Base-by-base conservation (phyloP, 2,888 invertebrate species). In the Homarus gammarus region DNA sequence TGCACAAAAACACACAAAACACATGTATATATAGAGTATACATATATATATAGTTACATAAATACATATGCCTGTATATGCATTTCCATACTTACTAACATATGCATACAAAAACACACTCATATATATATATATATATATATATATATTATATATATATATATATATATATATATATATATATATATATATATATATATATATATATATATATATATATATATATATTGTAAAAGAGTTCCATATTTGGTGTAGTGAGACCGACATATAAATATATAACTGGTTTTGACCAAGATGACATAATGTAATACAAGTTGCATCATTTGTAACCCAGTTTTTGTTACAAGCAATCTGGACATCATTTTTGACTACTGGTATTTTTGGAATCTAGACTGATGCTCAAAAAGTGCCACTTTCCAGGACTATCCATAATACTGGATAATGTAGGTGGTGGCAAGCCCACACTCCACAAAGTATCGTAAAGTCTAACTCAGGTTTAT, bases 181-280 rank as follows among this genome's bases (percentile, higher is more conserved):
- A 64, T 64, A 27, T 6, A 64, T 64, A 27, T 64, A 64, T 27
- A 64, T 27, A 64, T 64, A 64, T 64, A 64, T 27, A 64, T 44
- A 64, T 64, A 64, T 64, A 64, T 64, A 64, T 64, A 64, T 64
- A 64, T 18, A 64, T 64, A 64, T 64, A 64, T 70, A 70, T 70
- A 70, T 31, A 70, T 70, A 70, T 15, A 10, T 33, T 70, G 31
- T 70, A 31, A 70, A 33, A 64, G 8, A 64, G n/a, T 12, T 31
- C 10, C 36, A 72, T 72, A 15, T 72, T 38, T 27, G 5, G 12
- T 72, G 61, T 27, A 27, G 61, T 64, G 5, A 27, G 61, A 64
- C n/a, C 2, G n/a, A 27, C 61, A n/a, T n/a, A n/a, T n/a, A 64
- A n/a, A 64, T 27, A 27, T 27, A 27, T 27, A 64, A 64, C 61